Evolutionary conservation across 2,797 vertebrate species (phyloP).

Genomic region (Xenops minutus): DNA sequence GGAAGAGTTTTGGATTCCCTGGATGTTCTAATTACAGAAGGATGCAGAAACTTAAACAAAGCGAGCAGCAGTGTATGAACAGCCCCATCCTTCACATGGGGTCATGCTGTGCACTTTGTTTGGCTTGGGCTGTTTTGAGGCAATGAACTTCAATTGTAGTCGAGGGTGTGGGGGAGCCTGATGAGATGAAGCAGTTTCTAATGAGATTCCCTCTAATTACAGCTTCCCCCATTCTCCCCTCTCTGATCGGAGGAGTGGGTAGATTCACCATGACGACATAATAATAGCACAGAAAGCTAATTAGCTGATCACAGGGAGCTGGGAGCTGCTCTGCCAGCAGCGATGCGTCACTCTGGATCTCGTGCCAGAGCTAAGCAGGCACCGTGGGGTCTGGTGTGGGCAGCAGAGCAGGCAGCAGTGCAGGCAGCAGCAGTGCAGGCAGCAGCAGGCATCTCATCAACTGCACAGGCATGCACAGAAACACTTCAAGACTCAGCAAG

Average conservation of each 20-base stretch:
- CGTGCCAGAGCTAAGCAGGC: constrained; percentile 15
- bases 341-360: constrained; percentile 17
- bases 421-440: neutral
- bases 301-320: constrained; percentile 69
- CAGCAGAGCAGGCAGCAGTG: neutral
- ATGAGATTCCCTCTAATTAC: constrained; percentile 89
- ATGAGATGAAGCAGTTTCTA: constrained; percentile 81
- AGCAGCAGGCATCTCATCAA: neutral
- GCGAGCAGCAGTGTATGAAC: neutral
- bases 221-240: constrained; percentile 76
- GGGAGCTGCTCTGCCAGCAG: constrained; percentile 67
- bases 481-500: accelerated
- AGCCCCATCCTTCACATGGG: neutral
- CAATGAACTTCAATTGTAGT: constrained; percentile 61
- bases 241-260: constrained; percentile 72
- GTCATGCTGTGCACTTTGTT: constrained; percentile 17
- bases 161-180: constrained; percentile 73
- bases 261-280: constrained; percentile 80
- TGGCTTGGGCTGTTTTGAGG: constrained; percentile 71
- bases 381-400: neutral
- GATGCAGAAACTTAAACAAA: neutral
- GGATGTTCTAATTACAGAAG: neutral
- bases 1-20: neutral
- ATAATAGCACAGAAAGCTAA: constrained; percentile 75
- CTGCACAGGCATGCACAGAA: neutral